Conservation (phyloP, 2,888 invertebrate species). For the Hypsopygia costalis region DNA sequence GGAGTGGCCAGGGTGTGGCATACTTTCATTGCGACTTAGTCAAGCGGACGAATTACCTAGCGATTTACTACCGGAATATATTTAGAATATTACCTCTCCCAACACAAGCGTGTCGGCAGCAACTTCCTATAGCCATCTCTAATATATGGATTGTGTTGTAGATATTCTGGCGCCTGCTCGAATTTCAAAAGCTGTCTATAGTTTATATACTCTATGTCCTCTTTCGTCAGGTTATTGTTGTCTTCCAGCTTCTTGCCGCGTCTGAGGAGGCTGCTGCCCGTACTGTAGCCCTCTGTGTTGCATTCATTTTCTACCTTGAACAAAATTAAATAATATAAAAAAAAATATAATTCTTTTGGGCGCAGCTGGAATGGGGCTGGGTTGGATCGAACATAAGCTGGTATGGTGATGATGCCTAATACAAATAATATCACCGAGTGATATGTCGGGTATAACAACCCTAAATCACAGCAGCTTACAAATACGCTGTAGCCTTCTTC, state of each 20-base stretch:
- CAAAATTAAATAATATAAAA: slow-evolving; percentile 10
- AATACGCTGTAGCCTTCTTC: too few species aligned
- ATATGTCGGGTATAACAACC: too few species aligned
- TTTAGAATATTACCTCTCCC: slow-evolving; percentile 85
- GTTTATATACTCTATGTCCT: slow-evolving; percentile 71
- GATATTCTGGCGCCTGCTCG: slow-evolving; percentile 88
- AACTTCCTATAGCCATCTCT: slow-evolving; percentile 91
- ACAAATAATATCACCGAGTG: too few species aligned
- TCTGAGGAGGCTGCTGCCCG: slow-evolving; percentile 45
- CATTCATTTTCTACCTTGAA: slow-evolving; percentile 54
- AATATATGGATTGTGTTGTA: slow-evolving; percentile 93
- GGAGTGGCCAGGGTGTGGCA: too few species aligned
- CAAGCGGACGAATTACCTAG: too few species aligned
- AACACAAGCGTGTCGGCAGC: slow-evolving; percentile 89
- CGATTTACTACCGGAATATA: too few species aligned
- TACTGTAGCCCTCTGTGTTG: slow-evolving; percentile 41
- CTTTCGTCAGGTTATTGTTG: slow-evolving; percentile 70
- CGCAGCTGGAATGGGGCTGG: too few species aligned
- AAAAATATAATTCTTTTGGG: not conserved
- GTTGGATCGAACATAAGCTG: too few species aligned
- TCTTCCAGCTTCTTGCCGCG: slow-evolving; percentile 67
- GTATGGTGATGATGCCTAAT: too few species aligned
- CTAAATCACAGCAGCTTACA: too few species aligned
- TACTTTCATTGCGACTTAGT: too few species aligned
- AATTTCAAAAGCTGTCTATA: slow-evolving; percentile 66